Base-by-base conservation (phyloP, 2,888 invertebrate species). In the Stenotaenia linearis region DNA sequence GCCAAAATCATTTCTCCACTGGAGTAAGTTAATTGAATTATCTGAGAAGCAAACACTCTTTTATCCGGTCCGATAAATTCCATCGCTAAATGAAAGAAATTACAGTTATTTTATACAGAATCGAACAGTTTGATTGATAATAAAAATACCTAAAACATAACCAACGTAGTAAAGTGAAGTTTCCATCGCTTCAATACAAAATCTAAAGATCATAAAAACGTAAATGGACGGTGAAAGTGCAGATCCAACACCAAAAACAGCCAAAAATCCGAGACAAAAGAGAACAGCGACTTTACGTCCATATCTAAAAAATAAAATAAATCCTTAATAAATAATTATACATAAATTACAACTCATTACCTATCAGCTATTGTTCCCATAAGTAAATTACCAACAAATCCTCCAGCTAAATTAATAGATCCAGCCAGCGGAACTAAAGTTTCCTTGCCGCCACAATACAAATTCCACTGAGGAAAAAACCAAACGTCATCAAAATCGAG, bases 1-100 rank as follows among this genome's bases (percentile, higher is more conserved):
- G 91, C 88, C 80, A 92, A 84, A 0, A 90, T 88, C 81, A 91
- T 88, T 56, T 78, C 78, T 18, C 78, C 78, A 15, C 12, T 25
- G n/a, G 78, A 45, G 28, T 78, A 78, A 35, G 21, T 78, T 10
- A 78, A n/a, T 25, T 78, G 78, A n/a, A 78, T 78, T 6, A 56
- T 1, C n/a, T 78, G 78, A 2, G 78, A 40, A 5, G 15, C 56
- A 2, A 45, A 28, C 1, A 78, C 78, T 50, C 78, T 2, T 25
- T 78, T 78, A 10, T 78, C 78, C 9, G 56, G 56, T 10, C 78
- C 78, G 10, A 78, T 28, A n/a, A 25, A 78, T 25, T 78, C 78
- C 32, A 37, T 30, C 28, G 21, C 78, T 78, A 25, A 10, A 56
- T 21, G 10, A 69, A 69, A 69, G 18, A 10, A 69, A 69, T 18